A percentile compares a stretch with the other conserved stretches of the same genome.
phyloP scores from a whole-genome alignment of 2,797 vertebrate species.

The Mormyrus proboscirostris region DNA sequence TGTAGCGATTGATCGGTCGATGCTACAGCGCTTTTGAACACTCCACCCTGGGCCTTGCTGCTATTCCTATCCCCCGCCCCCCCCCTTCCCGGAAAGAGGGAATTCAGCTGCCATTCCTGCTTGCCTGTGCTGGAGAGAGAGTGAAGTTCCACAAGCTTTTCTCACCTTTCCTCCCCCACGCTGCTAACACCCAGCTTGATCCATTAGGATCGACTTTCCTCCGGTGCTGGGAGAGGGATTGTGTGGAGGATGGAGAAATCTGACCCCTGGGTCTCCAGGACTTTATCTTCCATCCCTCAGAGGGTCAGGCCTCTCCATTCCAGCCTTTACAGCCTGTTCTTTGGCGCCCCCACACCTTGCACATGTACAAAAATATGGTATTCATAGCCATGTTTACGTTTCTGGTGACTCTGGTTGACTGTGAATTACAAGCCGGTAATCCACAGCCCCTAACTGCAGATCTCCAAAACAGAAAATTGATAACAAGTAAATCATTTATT shows the following conservation, averaged over 20 bases:
- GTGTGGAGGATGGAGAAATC: not conserved
- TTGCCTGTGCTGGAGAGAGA: not conserved
- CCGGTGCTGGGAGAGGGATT: not conserved
- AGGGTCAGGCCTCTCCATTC: not conserved
- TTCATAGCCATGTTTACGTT: not conserved
- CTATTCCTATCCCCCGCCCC: not conserved
- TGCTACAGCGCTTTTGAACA: not conserved
- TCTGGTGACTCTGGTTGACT: not conserved
- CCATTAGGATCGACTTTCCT: slow-evolving; percentile 2
- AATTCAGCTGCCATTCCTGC: not conserved
- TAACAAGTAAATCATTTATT: not conserved
- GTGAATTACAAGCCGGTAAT: not conserved
- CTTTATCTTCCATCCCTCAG: not conserved
- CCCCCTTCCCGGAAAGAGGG: not conserved
- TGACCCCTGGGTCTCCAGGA: not conserved
- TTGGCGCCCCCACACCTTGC: not conserved
- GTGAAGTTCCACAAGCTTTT: not conserved
- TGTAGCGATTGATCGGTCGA: not conserved
- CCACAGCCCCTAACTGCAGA: not conserved
- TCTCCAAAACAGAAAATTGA: not conserved
- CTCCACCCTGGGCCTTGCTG: not conserved
- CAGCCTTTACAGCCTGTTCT: not conserved
- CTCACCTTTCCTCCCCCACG: not conserved
- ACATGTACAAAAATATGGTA: not conserved
- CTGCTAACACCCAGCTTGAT: slow-evolving; percentile 1